Conservation (phyloP, 2,888 invertebrate species). For the Andrena hattorfiana region DNA sequence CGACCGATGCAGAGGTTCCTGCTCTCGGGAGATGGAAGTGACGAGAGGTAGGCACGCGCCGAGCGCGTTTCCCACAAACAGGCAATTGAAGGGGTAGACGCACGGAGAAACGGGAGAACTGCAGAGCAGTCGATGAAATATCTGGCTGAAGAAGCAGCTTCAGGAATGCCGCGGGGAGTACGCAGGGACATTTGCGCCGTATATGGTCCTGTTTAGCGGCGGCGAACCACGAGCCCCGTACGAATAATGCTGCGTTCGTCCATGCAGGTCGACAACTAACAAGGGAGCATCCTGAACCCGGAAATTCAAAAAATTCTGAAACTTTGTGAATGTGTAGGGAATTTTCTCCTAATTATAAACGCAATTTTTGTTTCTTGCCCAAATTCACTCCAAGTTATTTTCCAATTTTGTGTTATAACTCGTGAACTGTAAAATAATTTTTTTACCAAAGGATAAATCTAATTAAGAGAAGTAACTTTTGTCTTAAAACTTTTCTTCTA, state of each 20-base stretch:
- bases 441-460: too few species aligned
- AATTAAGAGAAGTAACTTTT: too few species aligned
- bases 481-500: too few species aligned
- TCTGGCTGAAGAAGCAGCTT: constrained; percentile 51
- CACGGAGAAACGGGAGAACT: constrained; percentile 45
- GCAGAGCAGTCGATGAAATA: constrained; percentile 50
- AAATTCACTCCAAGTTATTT: too few species aligned
- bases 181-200: constrained; percentile 74
- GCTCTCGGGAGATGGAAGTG: background rate
- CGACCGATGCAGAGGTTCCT: background rate
- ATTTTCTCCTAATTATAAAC: too few species aligned
- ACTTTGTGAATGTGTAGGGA: too few species aligned
- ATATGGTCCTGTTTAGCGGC: constrained; percentile 77
- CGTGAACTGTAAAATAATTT: too few species aligned
- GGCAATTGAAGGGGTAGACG: constrained; percentile 6
- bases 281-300: too few species aligned
- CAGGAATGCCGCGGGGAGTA: constrained; percentile 58
- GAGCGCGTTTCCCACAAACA: constrained; percentile 27
- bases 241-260: background rate
- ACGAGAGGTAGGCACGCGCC: background rate
- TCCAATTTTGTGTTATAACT: too few species aligned
- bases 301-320: too few species aligned
- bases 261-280: background rate
- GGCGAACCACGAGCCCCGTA: constrained; percentile 55
- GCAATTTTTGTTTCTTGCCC: too few species aligned